Conservation (phyloP, 2,797 vertebrate genomes). For the Podarcis lilfordi region DNA sequence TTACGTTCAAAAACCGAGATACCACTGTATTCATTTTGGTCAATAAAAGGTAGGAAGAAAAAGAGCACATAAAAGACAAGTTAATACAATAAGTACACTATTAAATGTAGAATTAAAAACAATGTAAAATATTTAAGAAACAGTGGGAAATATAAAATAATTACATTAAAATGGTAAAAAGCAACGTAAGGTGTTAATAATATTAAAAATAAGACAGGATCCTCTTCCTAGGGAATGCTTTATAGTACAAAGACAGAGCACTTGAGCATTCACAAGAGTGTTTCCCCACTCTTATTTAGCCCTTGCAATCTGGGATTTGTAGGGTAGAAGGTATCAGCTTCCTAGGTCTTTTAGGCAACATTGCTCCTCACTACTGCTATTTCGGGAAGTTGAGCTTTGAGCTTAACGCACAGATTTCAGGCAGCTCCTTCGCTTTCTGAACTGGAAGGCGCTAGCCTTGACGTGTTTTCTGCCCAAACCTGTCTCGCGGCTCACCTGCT, state of each 20-base stretch:
- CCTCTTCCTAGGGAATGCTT: neutral
- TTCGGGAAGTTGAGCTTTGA: neutral
- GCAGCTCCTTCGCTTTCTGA: neutral
- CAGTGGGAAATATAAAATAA: no score
- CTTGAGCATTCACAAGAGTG: neutral
- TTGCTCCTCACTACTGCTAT: neutral
- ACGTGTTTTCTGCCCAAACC: conserved; percentile 3
- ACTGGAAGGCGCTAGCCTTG: neutral
- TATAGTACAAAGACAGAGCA: neutral
- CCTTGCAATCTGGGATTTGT: neutral
- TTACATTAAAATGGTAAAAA: no score
- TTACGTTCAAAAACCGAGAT: no score
- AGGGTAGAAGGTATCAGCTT: neutral
- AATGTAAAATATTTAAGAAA: no score
- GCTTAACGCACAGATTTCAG: neutral
- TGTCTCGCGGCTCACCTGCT: conserved; percentile 22
- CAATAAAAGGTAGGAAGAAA: no score
- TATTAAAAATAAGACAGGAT: no score
- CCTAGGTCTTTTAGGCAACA: neutral
- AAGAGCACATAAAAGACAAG: no score
- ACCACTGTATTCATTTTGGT: no score
- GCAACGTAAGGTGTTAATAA: no score
- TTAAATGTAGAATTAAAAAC: no score
- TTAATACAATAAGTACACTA: no score
- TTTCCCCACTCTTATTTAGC: neutral